phyloP scores from a whole-genome alignment of 37 sponge, comb jelly and placozoan species.

The Amphimedon queenslandica region DNA sequence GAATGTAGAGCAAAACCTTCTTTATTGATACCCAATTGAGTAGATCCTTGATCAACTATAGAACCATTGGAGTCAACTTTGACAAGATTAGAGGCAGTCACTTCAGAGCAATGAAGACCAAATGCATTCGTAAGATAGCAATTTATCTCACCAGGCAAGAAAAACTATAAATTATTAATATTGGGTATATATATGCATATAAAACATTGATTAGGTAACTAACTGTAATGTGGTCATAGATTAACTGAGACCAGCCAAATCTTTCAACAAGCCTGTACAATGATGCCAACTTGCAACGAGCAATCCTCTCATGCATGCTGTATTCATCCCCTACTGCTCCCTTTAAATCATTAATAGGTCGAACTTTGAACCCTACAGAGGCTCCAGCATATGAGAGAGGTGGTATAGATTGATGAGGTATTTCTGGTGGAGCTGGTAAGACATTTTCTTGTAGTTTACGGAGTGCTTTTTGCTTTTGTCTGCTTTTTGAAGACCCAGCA shows the following conservation, averaged over 20 bases:
- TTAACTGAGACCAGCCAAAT: constrained; percentile 73
- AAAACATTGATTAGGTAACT: constrained; percentile 13
- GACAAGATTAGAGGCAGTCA: constrained; percentile 82
- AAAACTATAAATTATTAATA: background rate
- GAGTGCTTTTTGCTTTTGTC: constrained; percentile 1
- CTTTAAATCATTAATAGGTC: constrained; percentile 58
- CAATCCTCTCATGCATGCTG: constrained; percentile 26
- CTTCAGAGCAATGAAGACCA: constrained; percentile 77
- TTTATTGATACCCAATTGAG: constrained; percentile 59
- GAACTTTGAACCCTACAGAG: background rate
- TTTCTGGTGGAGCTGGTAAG: background rate
- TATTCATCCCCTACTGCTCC: constrained; percentile 36
- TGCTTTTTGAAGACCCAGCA: constrained; percentile 29
- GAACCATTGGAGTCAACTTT: constrained; percentile 73
- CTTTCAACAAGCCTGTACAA: constrained; percentile 70
- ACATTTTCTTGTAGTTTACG: constrained; percentile 15
- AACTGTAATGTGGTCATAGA: constrained; percentile 84
- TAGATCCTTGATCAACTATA: constrained; percentile 71
- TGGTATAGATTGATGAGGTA: constrained; percentile 10
- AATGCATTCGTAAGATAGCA: constrained; percentile 74
- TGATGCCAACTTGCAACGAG: constrained; percentile 82
- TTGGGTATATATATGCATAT: background rate
- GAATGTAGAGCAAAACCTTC: constrained; percentile 70
- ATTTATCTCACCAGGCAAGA: constrained; percentile 25
- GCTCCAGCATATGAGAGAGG: too few species aligned